Conservation (phyloP, 2,113 vertebrate genomes). For the Rousettus leschenaultii region DNA sequence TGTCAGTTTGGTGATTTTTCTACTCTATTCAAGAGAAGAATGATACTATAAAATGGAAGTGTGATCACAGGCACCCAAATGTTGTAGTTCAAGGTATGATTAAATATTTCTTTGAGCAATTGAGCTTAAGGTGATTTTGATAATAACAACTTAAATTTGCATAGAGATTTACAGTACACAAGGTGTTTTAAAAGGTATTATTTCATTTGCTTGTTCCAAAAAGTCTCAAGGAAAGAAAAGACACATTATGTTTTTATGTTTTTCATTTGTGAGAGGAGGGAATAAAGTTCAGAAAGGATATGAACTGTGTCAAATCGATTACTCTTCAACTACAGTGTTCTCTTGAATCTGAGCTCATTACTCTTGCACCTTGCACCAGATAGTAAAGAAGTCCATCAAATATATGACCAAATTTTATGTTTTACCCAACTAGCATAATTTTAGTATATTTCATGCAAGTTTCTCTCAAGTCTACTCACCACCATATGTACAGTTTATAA, state of each 20-base stretch:
- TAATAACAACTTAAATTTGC: not conserved
- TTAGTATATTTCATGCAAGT: not conserved
- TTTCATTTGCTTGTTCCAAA: not conserved
- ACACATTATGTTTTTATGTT: too few species aligned
- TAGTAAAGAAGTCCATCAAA: not conserved
- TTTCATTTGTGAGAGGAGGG: not conserved
- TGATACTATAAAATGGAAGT: not conserved
- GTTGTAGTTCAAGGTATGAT: not conserved
- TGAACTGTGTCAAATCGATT: not conserved
- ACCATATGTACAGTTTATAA: not conserved
- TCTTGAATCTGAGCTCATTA: not conserved
- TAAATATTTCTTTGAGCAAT: constrained; percentile 10
- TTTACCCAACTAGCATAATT: not conserved
- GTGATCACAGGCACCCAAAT: not conserved
- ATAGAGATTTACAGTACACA: not conserved
- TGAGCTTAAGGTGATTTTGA: not conserved
- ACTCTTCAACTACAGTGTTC: not conserved
- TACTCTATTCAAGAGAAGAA: not conserved
- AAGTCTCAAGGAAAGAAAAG: not conserved
- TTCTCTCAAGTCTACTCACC: not conserved
- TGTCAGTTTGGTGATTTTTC: not conserved
- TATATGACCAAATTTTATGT: not conserved
- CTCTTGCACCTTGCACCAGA: not conserved
- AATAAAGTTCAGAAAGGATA: not conserved
- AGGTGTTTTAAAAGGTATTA: not conserved